Conservation (phyloP, 2,888 invertebrate genomes). For the Mythimna pallens region DNA sequence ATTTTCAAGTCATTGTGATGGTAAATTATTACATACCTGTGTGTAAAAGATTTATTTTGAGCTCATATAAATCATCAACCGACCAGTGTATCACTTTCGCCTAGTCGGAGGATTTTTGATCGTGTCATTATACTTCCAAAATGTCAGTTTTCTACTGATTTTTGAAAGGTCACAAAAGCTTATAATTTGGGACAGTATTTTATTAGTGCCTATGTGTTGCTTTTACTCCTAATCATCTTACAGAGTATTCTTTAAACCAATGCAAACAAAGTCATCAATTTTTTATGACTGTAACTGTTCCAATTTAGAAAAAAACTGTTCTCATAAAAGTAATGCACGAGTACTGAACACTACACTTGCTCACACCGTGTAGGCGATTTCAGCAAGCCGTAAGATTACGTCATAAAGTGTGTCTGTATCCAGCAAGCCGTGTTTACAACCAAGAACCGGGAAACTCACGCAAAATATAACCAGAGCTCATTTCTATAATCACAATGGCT, state of each 20-base stretch:
- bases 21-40: background rate
- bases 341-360: background rate
- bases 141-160: background rate
- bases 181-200: background rate
- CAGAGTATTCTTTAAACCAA: background rate
- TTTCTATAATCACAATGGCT: slow-evolving; percentile 22
- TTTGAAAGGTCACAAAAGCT: background rate
- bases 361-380: background rate
- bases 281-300: background rate
- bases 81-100: background rate
- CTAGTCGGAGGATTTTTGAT: background rate
- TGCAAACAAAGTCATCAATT: background rate
- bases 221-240: background rate
- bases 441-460: background rate
- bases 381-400: background rate
- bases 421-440: background rate
- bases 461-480: background rate
- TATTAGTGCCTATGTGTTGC: background rate
- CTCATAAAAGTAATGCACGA: no score
- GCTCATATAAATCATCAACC: background rate
- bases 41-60: background rate
- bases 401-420: background rate
- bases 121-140: background rate
- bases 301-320: background rate
- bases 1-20: slow-evolving; percentile 38